phyloP scores from a whole-genome alignment of 1,140 invertebrate species.

The Laodelphax striatellus region DNA sequence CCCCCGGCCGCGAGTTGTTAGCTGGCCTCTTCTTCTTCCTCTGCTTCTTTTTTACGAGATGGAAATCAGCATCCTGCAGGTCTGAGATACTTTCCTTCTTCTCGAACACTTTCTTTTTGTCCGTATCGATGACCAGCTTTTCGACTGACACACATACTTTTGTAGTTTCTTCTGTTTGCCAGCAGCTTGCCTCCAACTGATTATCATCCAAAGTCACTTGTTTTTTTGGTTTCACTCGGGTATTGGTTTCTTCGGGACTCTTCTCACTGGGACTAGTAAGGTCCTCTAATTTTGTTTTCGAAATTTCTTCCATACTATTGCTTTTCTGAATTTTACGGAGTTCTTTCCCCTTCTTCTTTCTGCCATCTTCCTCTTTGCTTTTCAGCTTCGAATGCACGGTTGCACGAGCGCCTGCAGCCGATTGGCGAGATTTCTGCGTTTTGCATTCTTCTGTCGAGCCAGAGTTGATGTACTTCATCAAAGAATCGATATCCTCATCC shows the following conservation, averaged over 20 bases:
- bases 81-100: neutral
- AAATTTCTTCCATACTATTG: slow-evolving; percentile 48
- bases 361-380: slow-evolving; percentile 6
- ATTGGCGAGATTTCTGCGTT: slow-evolving; percentile 1
- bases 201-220: slow-evolving; percentile 28
- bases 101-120: neutral
- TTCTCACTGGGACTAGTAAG: slow-evolving; percentile 31
- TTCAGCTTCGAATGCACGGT: slow-evolving; percentile 2
- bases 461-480: slow-evolving; percentile 42
- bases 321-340: slow-evolving; percentile 12
- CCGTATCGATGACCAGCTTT: no score
- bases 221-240: slow-evolving; percentile 26
- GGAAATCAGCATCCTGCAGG: slow-evolving; percentile 39
- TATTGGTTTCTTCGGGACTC: neutral
- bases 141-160: no score
- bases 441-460: slow-evolving; percentile 2
- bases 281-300: slow-evolving; percentile 53
- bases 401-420: neutral
- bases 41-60: slow-evolving; percentile 58
- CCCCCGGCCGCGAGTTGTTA: neutral
- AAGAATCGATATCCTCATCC: slow-evolving; percentile 41
- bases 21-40: slow-evolving; percentile 39
- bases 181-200: neutral
- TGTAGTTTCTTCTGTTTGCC: no score
- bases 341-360: slow-evolving; percentile 8